phyloP scores from a whole-genome alignment of 2,113 vertebrate genomes.

The Cranoglanis bouderius region DNA sequence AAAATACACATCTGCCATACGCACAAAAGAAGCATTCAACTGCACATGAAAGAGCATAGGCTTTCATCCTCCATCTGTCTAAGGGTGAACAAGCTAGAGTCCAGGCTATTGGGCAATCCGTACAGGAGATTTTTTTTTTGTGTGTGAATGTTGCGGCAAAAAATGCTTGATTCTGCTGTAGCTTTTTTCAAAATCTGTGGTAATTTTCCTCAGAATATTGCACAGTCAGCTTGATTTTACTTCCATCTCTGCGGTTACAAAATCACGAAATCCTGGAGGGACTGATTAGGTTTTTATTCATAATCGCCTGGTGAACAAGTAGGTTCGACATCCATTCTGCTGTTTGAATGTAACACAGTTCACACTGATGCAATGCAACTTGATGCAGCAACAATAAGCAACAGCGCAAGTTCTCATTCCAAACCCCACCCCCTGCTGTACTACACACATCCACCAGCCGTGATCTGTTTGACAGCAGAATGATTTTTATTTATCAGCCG shows the following conservation, averaged over 20 bases:
- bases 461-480: not conserved
- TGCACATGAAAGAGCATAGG: constrained; percentile 21
- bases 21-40: constrained; percentile 3
- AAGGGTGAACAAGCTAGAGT: not conserved
- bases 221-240: too few species aligned
- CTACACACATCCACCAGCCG: not conserved
- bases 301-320: not conserved
- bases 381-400: not conserved
- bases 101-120: not conserved
- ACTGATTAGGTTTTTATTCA: not conserved
- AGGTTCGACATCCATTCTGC: not conserved
- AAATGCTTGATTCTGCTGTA: too few species aligned
- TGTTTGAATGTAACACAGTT: not conserved
- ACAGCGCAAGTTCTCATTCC: not conserved
- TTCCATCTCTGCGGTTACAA: too few species aligned
- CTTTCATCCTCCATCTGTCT: not conserved
- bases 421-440: not conserved
- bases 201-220: too few species aligned
- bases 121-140: too few species aligned
- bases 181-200: too few species aligned
- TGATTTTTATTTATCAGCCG: not conserved
- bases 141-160: too few species aligned
- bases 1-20: constrained; percentile 34
- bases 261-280: too few species aligned
- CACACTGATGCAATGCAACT: not conserved